Percentiles rank a stretch among this genome's conserved stretches.
phyloP scores from a whole-genome alignment of 2,113 vertebrate genomes.

The Zosterops japonicus region DNA sequence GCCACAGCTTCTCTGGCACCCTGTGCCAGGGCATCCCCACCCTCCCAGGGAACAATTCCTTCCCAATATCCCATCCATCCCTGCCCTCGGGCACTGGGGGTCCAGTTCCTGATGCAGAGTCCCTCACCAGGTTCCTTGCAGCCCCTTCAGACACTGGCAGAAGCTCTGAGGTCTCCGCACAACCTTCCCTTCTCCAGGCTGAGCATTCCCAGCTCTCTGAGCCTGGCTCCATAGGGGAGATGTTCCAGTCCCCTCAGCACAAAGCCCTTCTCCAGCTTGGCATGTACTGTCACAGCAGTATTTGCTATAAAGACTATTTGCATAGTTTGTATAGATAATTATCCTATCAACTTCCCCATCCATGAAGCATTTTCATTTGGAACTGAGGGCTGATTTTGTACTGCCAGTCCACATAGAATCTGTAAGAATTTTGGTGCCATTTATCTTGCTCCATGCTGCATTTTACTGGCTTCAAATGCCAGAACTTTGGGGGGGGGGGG shows the following conservation, averaged over 20 bases:
- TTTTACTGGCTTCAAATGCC: background rate
- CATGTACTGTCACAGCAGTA: background rate
- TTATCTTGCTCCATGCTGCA: background rate
- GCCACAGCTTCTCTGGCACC: background rate
- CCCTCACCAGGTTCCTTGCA: background rate
- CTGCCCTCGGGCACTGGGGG: background rate
- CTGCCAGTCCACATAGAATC: background rate
- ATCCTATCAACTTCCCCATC: background rate
- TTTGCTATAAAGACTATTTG: background rate
- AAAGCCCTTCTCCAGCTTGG: background rate
- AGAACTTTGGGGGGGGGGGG: background rate
- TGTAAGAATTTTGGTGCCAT: background rate
- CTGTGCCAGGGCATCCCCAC: background rate
- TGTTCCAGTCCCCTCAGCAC: background rate
- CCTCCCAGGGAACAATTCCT: background rate
- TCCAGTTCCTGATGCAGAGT: background rate
- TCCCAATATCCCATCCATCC: rapidly evolving
- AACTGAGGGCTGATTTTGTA: background rate
- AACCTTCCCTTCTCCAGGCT: background rate
- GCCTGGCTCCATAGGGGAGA: background rate
- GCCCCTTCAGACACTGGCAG: background rate
- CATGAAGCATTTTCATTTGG: background rate
- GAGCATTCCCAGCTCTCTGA: background rate
- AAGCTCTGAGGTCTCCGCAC: background rate
- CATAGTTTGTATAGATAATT: background rate